phyloP scores from a whole-genome alignment of 2,888 invertebrate genomes.

The Eretmocerus hayati region DNA sequence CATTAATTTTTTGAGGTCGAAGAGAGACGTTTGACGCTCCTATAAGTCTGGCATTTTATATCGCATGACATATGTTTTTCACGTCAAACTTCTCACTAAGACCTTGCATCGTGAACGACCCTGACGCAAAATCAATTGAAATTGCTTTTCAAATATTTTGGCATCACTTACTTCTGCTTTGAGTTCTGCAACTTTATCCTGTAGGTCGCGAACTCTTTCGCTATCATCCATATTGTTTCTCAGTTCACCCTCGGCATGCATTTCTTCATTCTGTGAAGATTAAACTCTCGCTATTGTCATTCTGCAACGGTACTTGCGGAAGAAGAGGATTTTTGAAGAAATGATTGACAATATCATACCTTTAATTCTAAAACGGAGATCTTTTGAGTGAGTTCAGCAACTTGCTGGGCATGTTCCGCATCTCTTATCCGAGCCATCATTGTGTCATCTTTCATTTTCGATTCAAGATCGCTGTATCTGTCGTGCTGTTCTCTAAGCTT shows the following conservation, averaged over 20 bases:
- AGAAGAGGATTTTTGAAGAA: not conserved
- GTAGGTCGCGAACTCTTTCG: conserved; percentile 80
- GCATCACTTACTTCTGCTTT: conserved; percentile 76
- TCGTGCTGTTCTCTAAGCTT: conserved; percentile 80
- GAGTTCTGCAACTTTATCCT: conserved; percentile 86
- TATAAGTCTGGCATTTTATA: too few species aligned
- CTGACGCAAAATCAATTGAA: not conserved
- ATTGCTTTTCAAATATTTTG: conserved; percentile 6
- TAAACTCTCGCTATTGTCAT: not conserved
- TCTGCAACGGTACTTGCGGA: not conserved
- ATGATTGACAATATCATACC: conserved; percentile 51
- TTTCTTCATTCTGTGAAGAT: conserved; percentile 86
- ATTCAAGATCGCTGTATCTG: conserved; percentile 57
- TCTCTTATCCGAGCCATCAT: conserved; percentile 92
- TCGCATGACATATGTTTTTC: too few species aligned
- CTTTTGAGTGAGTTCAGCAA: conserved; percentile 89
- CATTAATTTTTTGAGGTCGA: too few species aligned
- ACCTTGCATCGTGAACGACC: too few species aligned
- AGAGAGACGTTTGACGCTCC: too few species aligned
- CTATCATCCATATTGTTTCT: conserved; percentile 79
- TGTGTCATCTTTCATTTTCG: conserved; percentile 77
- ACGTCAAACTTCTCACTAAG: too few species aligned
- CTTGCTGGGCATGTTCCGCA: conserved; percentile 87
- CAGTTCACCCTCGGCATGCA: conserved; percentile 87
- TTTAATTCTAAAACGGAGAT: conserved; percentile 89